Evolutionary conservation across 1,140 invertebrate genomes (phyloP), one percentile per base, ranked within the genome.

Genomic region (Ptiloglossa arizonensis): DNA sequence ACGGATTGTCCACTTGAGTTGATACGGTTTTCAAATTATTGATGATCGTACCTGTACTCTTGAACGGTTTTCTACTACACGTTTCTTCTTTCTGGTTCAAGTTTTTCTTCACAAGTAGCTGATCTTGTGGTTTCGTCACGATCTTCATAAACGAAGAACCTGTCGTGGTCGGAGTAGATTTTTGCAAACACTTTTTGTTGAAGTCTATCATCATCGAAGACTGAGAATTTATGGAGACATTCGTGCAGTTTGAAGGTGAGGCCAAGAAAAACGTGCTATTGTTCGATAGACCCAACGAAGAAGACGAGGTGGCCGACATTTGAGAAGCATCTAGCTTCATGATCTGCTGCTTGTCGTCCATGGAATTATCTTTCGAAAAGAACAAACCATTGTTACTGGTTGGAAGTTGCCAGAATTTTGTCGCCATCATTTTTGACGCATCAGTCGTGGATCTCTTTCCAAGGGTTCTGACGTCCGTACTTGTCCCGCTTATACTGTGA

Each of bases 371-470:
- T 32, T 56, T 67, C 5, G 82, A 13, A 4, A 72, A 60, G 2
- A 79, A 67, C 1, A 81, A 32, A 22, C 38, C 64, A 3, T 64
- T 80, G 38, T 29, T 78, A 1, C 32, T 41, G 3, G 54, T 38
- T 0, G 54, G 57, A 1, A 77, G 17, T 48, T 77, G 59, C 85
- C 82, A 86, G 6, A 81, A 81, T 17, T 66, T 60, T 11, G 79
- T 74, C 5, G 70, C 24, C 48, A 63, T 38, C 46, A 69, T 71
- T 50, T 80, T 82, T 4, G 73, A 60, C 5, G 44, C 56, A 13
- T 71, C 59, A 0, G 41, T 59, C 3, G 52, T 60, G 3, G 75
- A 71, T 29, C 41, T 70, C 13, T 60, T 80, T 9, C 52, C 72
- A 1, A 66, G 32, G 3, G 15, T 62, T 24, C 46, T 78, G 5